Conservation (phyloP, 2,113 vertebrate species). For the Tachycineta bicolor region DNA sequence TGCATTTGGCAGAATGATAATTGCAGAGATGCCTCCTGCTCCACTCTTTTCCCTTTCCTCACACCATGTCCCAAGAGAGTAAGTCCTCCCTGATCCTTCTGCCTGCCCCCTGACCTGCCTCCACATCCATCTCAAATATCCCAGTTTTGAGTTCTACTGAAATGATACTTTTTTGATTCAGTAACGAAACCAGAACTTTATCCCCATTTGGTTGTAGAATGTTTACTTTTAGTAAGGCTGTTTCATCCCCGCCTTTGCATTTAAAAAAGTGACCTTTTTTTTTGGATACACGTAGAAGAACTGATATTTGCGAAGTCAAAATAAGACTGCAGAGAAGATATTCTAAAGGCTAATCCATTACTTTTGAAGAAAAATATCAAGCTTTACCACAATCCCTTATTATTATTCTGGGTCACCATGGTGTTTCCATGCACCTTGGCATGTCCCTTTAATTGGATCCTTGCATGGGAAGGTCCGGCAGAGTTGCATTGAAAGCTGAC, state of each 20-base stretch:
- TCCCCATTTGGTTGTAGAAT: not conserved
- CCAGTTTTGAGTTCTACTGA: not conserved
- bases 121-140: not conserved
- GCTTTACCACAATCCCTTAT: slow-evolving; percentile 66
- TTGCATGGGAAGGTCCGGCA: slow-evolving; percentile 84
- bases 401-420: slow-evolving; percentile 75
- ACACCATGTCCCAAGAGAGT: not conserved
- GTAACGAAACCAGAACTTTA: not conserved
- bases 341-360: slow-evolving; percentile 70
- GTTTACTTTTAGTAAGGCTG: slow-evolving; percentile 29
- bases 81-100: not conserved
- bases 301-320: slow-evolving; percentile 69
- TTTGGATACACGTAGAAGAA: slow-evolving; percentile 55
- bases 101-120: not conserved
- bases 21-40: not conserved
- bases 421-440: slow-evolving; percentile 77
- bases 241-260: slow-evolving; percentile 15
- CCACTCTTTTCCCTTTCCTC: not conserved
- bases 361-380: slow-evolving; percentile 71
- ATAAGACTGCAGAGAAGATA: slow-evolving; percentile 43
- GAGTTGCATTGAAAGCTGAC: slow-evolving; percentile 96
- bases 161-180: not conserved
- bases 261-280: slow-evolving; percentile 41
- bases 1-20: not conserved
- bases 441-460: slow-evolving; percentile 96